Evolutionary conservation across 2,113 vertebrate genomes (phyloP).

Genomic region (Cervus canadensis): DNA sequence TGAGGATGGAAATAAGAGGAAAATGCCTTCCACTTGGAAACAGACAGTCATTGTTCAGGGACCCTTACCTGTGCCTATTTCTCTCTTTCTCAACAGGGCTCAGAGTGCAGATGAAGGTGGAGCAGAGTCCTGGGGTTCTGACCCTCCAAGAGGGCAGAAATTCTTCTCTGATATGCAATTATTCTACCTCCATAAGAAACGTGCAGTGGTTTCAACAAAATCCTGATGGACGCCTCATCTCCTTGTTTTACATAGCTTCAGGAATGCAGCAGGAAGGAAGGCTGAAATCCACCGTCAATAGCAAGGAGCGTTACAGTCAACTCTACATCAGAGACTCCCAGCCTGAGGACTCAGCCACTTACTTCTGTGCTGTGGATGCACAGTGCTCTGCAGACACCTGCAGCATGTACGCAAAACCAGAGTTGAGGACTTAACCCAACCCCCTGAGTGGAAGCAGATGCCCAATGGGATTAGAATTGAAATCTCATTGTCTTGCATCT

Average conservation of each 20-base stretch:
- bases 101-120: background rate
- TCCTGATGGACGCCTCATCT: background rate
- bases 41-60: background rate
- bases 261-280: background rate
- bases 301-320: background rate
- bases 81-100: constrained; percentile 20
- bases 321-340: background rate
- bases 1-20: background rate
- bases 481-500: background rate
- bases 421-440: background rate
- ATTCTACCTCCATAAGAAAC: background rate
- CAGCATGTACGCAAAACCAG: background rate
- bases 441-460: background rate
- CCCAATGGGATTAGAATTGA: background rate
- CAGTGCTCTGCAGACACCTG: constrained; percentile 1
- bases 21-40: background rate
- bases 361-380: background rate
- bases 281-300: background rate
- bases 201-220: constrained; percentile 49
- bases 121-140: background rate
- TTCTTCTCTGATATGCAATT: background rate
- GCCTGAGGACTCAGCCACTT: constrained; percentile 26
- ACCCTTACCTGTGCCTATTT: background rate
- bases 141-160: background rate
- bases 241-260: background rate